A percentile compares a stretch with the other conserved stretches of the same genome.
phyloP scores from a whole-genome alignment of 2,888 invertebrate species.

The Acleris cristana region DNA sequence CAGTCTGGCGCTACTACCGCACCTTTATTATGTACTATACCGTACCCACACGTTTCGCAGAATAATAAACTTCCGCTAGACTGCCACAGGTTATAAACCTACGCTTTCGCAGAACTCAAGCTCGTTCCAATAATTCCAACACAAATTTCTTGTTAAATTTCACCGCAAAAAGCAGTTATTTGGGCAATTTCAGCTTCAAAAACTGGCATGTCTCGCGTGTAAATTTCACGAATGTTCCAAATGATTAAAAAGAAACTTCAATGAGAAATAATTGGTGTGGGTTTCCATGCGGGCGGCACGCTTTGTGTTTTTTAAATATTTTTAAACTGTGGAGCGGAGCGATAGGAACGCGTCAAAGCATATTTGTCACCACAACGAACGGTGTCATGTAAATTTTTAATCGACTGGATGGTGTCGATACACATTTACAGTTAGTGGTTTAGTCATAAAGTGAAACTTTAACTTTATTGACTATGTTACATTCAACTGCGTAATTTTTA shows the following conservation, averaged over 20 bases:
- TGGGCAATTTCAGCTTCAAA: constrained; percentile 12
- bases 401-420: neutral
- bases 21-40: neutral
- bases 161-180: neutral
- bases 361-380: constrained; percentile 1
- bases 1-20: too few relatives aligned
- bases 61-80: neutral
- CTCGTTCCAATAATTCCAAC: constrained; percentile 5
- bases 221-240: constrained; percentile 17
- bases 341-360: constrained; percentile 3
- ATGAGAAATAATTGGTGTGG: constrained; percentile 7
- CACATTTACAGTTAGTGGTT: neutral
- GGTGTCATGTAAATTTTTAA: neutral
- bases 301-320: constrained; percentile 10
- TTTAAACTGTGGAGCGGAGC: constrained; percentile 6
- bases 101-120: neutral
- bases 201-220: constrained; percentile 16
- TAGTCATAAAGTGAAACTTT: neutral
- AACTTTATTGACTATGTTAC: neutral
- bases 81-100: neutral
- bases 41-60: neutral
- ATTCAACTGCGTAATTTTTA: too few relatives aligned
- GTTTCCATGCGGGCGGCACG: neutral
- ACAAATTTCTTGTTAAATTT: constrained; percentile 10
- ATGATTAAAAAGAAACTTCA: constrained; percentile 8